Percentiles rank a stretch among this genome's conserved stretches.
Conservation (phyloP, 2,888 invertebrate species). For the Machimus rusticus region DNA sequence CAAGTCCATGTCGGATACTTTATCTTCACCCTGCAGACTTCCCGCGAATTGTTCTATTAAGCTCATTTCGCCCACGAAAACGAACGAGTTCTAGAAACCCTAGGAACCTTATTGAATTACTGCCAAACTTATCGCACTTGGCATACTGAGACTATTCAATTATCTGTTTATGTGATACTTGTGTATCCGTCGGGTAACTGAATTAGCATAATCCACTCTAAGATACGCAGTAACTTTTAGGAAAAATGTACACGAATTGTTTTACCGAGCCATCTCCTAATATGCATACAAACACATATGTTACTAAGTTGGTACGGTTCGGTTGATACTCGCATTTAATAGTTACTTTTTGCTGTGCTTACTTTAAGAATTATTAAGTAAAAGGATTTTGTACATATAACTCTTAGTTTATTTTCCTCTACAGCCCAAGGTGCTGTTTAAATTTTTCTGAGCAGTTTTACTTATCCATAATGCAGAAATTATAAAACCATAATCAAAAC, state of each 20-base stretch:
- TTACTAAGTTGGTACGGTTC: no score
- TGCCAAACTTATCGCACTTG: not conserved
- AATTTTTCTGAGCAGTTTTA: no score
- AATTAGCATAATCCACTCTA: not conserved
- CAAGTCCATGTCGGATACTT: not conserved
- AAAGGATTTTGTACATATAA: no score
- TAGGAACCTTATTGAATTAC: conserved; percentile 4
- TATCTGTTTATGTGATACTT: not conserved
- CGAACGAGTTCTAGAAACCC: not conserved
- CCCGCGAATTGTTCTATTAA: not conserved
- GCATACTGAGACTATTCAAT: not conserved
- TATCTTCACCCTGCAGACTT: not conserved
- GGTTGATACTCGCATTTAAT: no score
- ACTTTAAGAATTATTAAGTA: no score
- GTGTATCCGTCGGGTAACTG: not conserved
- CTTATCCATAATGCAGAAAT: no score
- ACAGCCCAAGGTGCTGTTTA: no score
- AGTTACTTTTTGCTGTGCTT: no score
- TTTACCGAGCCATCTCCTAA: not conserved
- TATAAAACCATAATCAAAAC: no score
- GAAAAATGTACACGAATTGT: not conserved
- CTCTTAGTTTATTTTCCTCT: no score
- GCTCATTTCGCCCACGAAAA: not conserved
- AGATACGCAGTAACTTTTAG: not conserved
- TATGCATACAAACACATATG: no score